phyloP scores from a whole-genome alignment of 2,888 invertebrate species.

The Pseudanteris insignis region DNA sequence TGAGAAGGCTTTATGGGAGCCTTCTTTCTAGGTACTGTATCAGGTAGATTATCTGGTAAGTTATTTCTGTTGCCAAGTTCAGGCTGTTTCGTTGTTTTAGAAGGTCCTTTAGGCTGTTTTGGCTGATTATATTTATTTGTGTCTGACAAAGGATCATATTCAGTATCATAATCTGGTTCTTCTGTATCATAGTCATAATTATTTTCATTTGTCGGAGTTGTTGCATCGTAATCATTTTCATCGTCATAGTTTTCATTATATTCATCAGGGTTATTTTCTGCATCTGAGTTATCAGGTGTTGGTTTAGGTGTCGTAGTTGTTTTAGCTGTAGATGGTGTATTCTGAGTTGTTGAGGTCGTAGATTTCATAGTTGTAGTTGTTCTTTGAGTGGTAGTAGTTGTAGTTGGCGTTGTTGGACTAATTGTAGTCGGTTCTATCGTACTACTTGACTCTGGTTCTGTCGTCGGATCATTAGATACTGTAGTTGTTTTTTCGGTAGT shows the following conservation, averaged over 20 bases:
- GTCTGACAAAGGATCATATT: constrained; percentile 32
- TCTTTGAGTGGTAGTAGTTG: neutral
- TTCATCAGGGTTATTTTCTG: constrained; percentile 8
- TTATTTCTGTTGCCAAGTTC: constrained; percentile 13
- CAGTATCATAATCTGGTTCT: constrained; percentile 38
- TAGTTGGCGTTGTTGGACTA: constrained; percentile 5
- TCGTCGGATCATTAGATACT: neutral
- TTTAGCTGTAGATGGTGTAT: neutral
- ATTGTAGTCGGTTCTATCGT: neutral
- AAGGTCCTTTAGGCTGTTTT: constrained; percentile 8
- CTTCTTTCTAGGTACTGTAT: constrained; percentile 9
- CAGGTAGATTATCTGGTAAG: constrained; percentile 7
- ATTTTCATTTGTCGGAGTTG: constrained; percentile 13
- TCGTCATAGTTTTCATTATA: constrained; percentile 2
- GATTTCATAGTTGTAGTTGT: constrained; percentile 4
- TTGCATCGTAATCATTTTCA: constrained; percentile 17
- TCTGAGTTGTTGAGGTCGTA: constrained; percentile 10
- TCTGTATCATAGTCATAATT: constrained; percentile 27
- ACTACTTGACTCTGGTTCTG: neutral
- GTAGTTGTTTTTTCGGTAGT: constrained; percentile 30
- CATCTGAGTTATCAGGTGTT: constrained; percentile 6
- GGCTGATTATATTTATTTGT: constrained; percentile 27
- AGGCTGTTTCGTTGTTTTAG: constrained; percentile 22
- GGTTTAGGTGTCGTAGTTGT: constrained; percentile 8
- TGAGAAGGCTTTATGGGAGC: constrained; percentile 21